Percentiles rank a stretch among this genome's conserved stretches.
Conservation (phyloP, 2,113 vertebrate genomes). For the Rhabdornis inornatus region DNA sequence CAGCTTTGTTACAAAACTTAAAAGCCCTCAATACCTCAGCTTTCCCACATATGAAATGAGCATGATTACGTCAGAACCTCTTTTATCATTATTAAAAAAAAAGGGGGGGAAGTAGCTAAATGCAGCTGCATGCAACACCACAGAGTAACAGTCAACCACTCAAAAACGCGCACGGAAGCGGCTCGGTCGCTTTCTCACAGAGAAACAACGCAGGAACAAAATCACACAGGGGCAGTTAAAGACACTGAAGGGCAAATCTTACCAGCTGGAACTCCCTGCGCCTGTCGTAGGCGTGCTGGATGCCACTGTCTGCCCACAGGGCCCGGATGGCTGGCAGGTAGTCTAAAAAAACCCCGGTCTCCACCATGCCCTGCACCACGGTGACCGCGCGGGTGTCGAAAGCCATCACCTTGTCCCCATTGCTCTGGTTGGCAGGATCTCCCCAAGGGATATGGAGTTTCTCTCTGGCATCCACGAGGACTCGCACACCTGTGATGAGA, state of each 20-base stretch:
- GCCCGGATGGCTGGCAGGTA: conserved; percentile 84
- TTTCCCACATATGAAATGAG: conserved; percentile 24
- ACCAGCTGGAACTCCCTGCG: conserved; percentile 97
- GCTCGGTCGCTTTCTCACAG: accelerated
- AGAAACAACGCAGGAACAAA: not conserved
- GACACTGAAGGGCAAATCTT: conserved; percentile 38
- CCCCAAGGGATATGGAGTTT: conserved; percentile 98
- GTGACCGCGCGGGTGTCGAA: conserved; percentile 87
- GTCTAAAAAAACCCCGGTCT: conserved; percentile 80
- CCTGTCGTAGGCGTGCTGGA: conserved; percentile 93
- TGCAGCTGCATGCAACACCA: not conserved
- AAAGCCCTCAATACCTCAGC: not conserved
- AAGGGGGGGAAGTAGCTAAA: not conserved
- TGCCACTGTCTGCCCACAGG: conserved; percentile 88
- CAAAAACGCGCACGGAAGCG: accelerated
- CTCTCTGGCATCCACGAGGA: conserved; percentile 94
- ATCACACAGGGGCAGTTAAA: accelerated
- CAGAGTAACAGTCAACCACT: not conserved
- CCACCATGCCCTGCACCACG: conserved; percentile 86
- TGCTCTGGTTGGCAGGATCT: conserved; percentile 81
- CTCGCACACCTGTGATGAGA: conserved; percentile 82
- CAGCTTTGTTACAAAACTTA: not conserved
- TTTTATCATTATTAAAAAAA: not conserved
- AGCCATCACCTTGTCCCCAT: conserved; percentile 87
- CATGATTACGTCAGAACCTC: not conserved